Evolutionary conservation across 2,797 vertebrate genomes (phyloP).

Genomic region (Limosa lapponica): DNA sequence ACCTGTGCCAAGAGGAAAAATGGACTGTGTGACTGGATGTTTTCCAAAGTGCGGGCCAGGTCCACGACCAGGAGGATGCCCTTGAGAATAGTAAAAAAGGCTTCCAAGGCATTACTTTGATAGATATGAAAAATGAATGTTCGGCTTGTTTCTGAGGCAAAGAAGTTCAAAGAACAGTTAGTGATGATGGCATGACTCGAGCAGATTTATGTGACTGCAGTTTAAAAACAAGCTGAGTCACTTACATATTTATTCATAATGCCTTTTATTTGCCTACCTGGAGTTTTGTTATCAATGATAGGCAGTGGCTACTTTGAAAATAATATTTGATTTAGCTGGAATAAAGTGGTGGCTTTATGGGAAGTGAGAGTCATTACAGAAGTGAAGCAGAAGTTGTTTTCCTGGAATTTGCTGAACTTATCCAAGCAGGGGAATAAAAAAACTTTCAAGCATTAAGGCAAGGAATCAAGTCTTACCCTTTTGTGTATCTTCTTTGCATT

Average conservation of each 20-base stretch:
- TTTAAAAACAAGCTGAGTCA: slow-evolving; percentile 44
- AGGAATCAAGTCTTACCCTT: neutral
- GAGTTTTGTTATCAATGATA: neutral
- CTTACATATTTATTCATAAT: neutral
- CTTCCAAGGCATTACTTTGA: neutral
- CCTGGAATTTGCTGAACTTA: neutral
- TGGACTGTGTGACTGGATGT: neutral
- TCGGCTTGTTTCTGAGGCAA: neutral
- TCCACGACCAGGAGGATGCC: neutral
- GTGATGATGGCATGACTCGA: neutral
- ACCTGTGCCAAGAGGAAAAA: neutral
- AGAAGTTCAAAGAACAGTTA: slow-evolving; percentile 2
- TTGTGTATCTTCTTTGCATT: neutral
- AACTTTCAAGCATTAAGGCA: neutral
- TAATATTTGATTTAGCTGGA: neutral
- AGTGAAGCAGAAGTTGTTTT: neutral
- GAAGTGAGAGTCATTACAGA: neutral
- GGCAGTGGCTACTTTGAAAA: neutral
- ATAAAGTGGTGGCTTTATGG: neutral
- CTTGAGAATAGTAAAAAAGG: neutral
- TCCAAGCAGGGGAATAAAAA: neutral
- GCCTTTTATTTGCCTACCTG: neutral
- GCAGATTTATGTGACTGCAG: neutral
- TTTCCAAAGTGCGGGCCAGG: neutral
- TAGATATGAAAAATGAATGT: neutral